These are phyloP conservation scores for Tipula vernalis DNA, from an alignment of 2,888 invertebrate species.

Conservation along the genomic window DNA sequence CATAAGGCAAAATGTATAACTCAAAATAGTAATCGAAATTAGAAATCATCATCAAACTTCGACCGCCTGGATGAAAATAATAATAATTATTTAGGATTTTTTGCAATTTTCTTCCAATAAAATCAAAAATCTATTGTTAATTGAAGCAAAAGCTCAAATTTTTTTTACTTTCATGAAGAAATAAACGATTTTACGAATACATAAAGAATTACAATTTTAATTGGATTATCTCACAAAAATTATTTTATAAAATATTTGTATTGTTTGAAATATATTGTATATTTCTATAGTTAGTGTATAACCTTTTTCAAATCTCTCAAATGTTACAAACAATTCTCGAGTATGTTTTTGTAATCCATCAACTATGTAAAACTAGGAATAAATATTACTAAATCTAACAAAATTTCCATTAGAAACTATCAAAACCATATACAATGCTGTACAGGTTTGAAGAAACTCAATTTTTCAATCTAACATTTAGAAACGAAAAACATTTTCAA, in stretches of 20 bases:
- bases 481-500: not conserved
- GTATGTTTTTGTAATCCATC: not conserved
- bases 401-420: not conserved
- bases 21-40: not conserved
- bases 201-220: not conserved
- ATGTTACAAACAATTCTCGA: not conserved
- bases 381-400: not conserved
- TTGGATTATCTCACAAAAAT: not conserved
- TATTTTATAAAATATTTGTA: not conserved
- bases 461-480: not conserved
- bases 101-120: no score
- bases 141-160: not conserved
- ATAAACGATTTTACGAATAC: not conserved
- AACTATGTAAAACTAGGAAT: not conserved
- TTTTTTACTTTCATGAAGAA: not conserved
- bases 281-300: not conserved
- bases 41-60: no score
- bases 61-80: no score
- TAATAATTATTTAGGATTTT: no score
- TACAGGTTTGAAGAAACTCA: not conserved
- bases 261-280: not conserved
- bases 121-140: not conserved
- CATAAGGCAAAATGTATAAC: not conserved
- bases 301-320: not conserved
- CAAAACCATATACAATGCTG: not conserved